phyloP scores from a whole-genome alignment of 2,113 vertebrate species.

The Hippocampus zosterae region DNA sequence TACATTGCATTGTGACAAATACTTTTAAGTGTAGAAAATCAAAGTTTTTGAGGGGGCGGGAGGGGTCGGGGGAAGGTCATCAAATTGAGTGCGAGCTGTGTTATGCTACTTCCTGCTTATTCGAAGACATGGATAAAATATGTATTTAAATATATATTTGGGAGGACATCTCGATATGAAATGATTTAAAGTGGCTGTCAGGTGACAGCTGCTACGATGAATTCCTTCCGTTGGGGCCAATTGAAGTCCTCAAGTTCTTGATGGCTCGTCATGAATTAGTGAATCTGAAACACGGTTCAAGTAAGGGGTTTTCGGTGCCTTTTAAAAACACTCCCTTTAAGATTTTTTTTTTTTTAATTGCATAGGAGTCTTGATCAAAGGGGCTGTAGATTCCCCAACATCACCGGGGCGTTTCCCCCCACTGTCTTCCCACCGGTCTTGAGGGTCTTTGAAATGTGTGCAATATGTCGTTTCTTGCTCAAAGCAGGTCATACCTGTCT shows the following conservation, averaged over 20 bases:
- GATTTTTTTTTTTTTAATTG: not conserved
- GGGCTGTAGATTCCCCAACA: not conserved
- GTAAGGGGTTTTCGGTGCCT: not conserved
- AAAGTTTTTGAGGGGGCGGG: too few relatives aligned
- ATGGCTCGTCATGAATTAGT: not conserved
- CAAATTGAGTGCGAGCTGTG: too few relatives aligned
- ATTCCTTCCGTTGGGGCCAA: not conserved
- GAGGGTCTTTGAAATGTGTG: conserved; percentile 48
- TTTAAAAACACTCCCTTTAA: not conserved
- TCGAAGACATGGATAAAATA: too few relatives aligned
- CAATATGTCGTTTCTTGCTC: conserved; percentile 52
- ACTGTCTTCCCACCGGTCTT: not conserved
- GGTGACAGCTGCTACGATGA: not conserved
- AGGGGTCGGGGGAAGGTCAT: too few relatives aligned
- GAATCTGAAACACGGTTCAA: not conserved
- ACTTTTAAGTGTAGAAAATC: too few relatives aligned
- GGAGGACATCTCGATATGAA: not conserved
- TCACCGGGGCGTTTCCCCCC: not conserved
- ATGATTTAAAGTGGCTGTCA: not conserved
- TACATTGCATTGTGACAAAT: too few relatives aligned
- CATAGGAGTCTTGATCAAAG: not conserved
- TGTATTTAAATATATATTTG: too few relatives aligned
- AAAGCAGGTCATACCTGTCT: conserved; percentile 30
- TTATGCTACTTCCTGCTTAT: too few relatives aligned
- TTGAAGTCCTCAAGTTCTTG: not conserved